Evolutionary conservation across 2,113 vertebrate species (phyloP), one percentile per base, ranked within the genome.

Genomic region (Burhinus bistriatus): DNA sequence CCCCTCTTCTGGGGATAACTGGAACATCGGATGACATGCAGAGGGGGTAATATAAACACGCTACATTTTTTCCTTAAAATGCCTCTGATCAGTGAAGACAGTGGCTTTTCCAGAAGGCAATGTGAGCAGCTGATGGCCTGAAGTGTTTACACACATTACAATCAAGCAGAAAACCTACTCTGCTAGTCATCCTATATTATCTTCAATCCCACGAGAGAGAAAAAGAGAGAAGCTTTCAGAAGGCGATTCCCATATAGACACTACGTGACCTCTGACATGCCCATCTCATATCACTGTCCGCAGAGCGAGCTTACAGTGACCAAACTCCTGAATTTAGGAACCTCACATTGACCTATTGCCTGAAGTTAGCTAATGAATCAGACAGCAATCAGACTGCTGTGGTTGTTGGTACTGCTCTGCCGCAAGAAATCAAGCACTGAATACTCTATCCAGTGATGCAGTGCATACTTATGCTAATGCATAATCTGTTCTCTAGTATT

Each of bases 141-240:
- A 90, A 90, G 78, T 93, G 62, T 88, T 96, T 95, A 77, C 66
- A 83, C 29, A 92, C 32, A 69, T 85, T 72, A 83, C 54, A 83
- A 44, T 90, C 78, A 91, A 93, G 82, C 58, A 96, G 75, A 93
- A 96, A 95, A 95, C 44, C 30, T 72, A 42, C 52, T 93, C 45
- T 83, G 81, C 61, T 93, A 76, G 34, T 42, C 66, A 90, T 69
- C 17, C 49, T 25, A 22, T 61, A 34, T 47, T 89, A 30, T 85
- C 34, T 72, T 93, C 49, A 93, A 83, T 73, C 58, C 40, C 12
- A 0, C n/a, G 38, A 59, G 44, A 92, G 72, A 75, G 22, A 81
- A 38, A 85, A 88, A 83, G 29, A 75, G 40, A 51, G 12, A 80
- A 89, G 26, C 8, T 76, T 76, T 84, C 68, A 84, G 69, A 59